A percentile compares a stretch with the other conserved stretches of the same genome.
phyloP scores from a whole-genome alignment of 2,888 invertebrate genomes.

The Dasysyrphus albostriatus region DNA sequence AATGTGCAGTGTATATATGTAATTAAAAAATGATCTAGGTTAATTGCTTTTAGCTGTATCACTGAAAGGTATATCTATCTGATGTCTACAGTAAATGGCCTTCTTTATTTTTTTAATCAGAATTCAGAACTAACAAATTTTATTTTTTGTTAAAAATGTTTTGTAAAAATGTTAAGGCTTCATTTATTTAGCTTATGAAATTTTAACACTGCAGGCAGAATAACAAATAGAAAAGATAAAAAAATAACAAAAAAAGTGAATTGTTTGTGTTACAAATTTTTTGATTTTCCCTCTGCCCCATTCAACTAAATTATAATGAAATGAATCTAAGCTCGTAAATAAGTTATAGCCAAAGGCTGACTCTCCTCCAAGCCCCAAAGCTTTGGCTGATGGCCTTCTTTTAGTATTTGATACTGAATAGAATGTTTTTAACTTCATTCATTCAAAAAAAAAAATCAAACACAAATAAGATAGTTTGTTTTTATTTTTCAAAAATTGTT shows the following conservation, averaged over 20 bases:
- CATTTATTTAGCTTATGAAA: constrained; percentile 2
- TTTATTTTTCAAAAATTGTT: too few species aligned
- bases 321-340: constrained; percentile 17
- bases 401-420: too few species aligned
- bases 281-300: background rate
- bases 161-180: background rate
- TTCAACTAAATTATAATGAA: constrained; percentile 30
- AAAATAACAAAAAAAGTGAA: constrained; percentile 1
- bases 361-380: background rate
- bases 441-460: too few species aligned
- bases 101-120: constrained; percentile 14
- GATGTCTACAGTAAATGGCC: background rate
- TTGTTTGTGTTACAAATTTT: constrained; percentile 26
- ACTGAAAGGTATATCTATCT: background rate
- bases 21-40: constrained; percentile 11
- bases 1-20: too few species aligned
- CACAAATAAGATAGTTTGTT: too few species aligned
- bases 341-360: constrained; percentile 8
- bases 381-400: background rate
- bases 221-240: background rate
- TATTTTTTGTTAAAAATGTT: background rate
- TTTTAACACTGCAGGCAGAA: background rate
- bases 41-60: constrained; percentile 29
- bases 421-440: too few species aligned
- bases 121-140: background rate